Percentiles rank a stretch among this genome's conserved stretches.
Evolutionary conservation across 2,797 vertebrate species (phyloP).

Genomic region (Mus minutoides): DNA sequence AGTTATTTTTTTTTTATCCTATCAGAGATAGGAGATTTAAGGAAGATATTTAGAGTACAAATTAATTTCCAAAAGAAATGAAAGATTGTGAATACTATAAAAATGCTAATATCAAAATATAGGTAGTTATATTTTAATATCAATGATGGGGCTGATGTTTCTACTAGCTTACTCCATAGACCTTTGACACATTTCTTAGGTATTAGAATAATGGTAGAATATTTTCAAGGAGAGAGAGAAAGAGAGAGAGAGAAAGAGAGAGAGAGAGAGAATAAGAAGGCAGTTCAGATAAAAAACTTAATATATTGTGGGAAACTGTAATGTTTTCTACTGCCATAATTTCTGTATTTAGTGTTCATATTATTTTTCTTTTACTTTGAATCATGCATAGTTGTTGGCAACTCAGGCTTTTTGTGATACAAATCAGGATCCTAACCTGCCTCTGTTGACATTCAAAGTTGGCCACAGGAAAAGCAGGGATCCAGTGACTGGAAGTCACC

Average conservation of each 20-base stretch:
- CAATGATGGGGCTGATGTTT: constrained; percentile 25
- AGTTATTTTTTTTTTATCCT: constrained; percentile 11
- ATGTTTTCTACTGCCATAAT: not conserved
- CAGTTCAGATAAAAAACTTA: not conserved
- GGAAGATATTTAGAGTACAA: not conserved
- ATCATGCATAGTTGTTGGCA: not conserved
- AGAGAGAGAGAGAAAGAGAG: not conserved
- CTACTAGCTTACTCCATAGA: not conserved
- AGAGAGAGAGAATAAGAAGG: not conserved
- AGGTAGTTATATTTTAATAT: not conserved
- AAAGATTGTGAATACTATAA: not conserved
- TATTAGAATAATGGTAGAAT: not conserved
- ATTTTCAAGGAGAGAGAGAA: not conserved
- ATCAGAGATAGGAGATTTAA: constrained; percentile 17
- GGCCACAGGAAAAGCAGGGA: not conserved
- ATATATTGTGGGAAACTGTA: not conserved
- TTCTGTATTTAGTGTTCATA: constrained; percentile 6
- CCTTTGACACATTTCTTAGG: not conserved
- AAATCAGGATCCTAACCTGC: not conserved
- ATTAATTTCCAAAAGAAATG: constrained; percentile 58
- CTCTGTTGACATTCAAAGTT: not conserved
- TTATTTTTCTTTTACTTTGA: constrained; percentile 13
- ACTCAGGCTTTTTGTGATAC: not conserved
- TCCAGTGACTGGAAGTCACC: not conserved
- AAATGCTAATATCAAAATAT: constrained; percentile 15